Base-by-base conservation (phyloP, 1,140 invertebrate genomes). In the Zaprionus gabonicus region DNA sequence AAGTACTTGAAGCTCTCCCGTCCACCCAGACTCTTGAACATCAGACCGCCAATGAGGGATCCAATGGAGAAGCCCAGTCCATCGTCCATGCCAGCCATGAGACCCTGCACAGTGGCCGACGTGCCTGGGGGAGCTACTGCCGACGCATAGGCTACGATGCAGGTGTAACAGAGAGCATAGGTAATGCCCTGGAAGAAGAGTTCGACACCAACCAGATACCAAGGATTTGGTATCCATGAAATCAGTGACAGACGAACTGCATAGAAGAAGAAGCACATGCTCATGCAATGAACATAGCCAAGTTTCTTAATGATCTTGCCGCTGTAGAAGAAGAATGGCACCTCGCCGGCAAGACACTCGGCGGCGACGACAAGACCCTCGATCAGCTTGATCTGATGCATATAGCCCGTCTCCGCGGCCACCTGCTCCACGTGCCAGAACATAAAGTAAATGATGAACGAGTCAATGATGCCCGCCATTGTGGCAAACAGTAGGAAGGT, bases 71-170 rank as follows among this genome's bases (percentile, higher is more conserved):
- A 96, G 41, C 96, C 96, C 23, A 97, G 93, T 0, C 96, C 96
- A 77, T 97, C 96, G 80, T 97, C 96, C 95, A 96, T 95, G 20
- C 96, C 96, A n/a, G 96, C 96, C 34, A 96, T 95, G 41, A 97
- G 94, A 1, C 96, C 96, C 91, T 97, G 96, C 20, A 97, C 95
- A 0, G 96, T 97, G 3, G 96, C 96, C 4, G 96, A 96, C n/a
- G 96, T 95, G 1, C 96, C 96, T 0, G 95, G 94, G 1, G 96
- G 96, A 0, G 96, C 94, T 20, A 97, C 94, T 5, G 94, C 95
- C 36, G 96, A 96, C 1, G 96, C 96, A 82, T 97, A 97, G 0
- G 95, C 95, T 5, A 97, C 96, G 36, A 97, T 96, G 1, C 95
- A 96, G 0, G 96, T 95, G 78, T 97, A 97, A 73, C 95, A 96